A percentile compares a stretch with the other conserved stretches of the same genome.
Conservation (phyloP, 2,888 invertebrate species). For the Lissonota sp. region DNA sequence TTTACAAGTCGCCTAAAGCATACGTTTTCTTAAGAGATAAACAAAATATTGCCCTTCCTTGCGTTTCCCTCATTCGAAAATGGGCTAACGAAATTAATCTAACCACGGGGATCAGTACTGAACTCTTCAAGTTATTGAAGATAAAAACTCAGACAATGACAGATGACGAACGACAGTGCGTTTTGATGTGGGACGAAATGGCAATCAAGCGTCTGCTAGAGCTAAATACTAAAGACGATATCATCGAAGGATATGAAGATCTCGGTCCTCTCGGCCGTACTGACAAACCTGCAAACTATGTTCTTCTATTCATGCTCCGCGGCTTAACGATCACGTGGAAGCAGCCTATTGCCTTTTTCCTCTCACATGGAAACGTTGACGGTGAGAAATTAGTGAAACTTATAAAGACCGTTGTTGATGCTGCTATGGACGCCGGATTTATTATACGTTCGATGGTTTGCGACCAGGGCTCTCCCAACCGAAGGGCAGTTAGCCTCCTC, state of each 20-base stretch:
- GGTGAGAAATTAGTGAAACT: constrained; percentile 29
- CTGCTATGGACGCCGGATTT: constrained; percentile 61
- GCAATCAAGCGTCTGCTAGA: constrained; percentile 67
- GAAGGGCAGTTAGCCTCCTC: constrained; percentile 58
- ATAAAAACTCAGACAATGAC: constrained; percentile 69
- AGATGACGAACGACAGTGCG: constrained; percentile 66
- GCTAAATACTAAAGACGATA: constrained; percentile 65
- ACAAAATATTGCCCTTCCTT: too few species aligned
- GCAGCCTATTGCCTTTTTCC: constrained; percentile 67
- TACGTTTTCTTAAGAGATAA: constrained; percentile 69
- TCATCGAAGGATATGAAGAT: constrained; percentile 69
- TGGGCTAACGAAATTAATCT: constrained; percentile 67
- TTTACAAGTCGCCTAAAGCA: constrained; percentile 73
- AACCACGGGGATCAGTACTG: constrained; percentile 66
- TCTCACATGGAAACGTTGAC: constrained; percentile 62
- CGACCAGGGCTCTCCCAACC: constrained; percentile 68
- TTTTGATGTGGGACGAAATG: constrained; percentile 72
- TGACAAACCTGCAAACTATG: constrained; percentile 64
- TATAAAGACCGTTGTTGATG: constrained; percentile 56
- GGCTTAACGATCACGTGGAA: constrained; percentile 70
- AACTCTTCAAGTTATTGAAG: constrained; percentile 65
- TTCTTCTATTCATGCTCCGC: constrained; percentile 69
- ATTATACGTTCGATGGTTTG: constrained; percentile 66
- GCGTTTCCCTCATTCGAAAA: too few species aligned
- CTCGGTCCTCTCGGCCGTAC: constrained; percentile 65